Conservation (phyloP, 2,797 vertebrate genomes). For the Thamnophis elegans region DNA sequence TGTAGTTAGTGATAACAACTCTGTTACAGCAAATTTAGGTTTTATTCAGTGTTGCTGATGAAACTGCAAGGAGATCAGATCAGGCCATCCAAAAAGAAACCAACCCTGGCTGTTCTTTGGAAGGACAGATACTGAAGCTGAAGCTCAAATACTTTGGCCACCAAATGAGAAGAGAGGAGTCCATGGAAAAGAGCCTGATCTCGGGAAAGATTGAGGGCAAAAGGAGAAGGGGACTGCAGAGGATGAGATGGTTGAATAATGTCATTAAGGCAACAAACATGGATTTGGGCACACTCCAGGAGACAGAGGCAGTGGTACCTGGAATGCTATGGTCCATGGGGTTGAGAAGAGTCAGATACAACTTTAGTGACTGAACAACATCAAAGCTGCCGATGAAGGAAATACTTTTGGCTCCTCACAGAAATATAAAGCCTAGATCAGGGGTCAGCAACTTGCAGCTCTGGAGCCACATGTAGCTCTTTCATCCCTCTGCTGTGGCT, state of each 20-base stretch:
- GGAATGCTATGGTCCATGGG: background rate
- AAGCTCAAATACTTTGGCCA: background rate
- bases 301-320: background rate
- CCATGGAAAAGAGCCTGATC: background rate
- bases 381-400: background rate
- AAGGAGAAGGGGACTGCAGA: background rate
- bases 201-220: background rate
- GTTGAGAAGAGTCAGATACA: background rate
- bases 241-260: background rate
- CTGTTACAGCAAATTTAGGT: slow-evolving; percentile 6
- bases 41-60: slow-evolving; percentile 2
- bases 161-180: background rate
- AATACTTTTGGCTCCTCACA: slow-evolving; percentile 1
- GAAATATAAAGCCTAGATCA: background rate
- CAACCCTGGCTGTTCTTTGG: background rate
- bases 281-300: background rate
- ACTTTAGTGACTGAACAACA: background rate
- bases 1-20: slow-evolving; percentile 11
- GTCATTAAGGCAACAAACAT: background rate
- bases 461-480: no score
- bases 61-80: background rate
- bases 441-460: no score
- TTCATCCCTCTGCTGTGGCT: no score
- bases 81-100: background rate
- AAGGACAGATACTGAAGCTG: background rate